Percentiles rank a stretch among this genome's conserved stretches.
These are phyloP conservation scores for Chelmon rostratus DNA, from an alignment of 2,797 vertebrate species.

Conservation along the genomic window DNA sequence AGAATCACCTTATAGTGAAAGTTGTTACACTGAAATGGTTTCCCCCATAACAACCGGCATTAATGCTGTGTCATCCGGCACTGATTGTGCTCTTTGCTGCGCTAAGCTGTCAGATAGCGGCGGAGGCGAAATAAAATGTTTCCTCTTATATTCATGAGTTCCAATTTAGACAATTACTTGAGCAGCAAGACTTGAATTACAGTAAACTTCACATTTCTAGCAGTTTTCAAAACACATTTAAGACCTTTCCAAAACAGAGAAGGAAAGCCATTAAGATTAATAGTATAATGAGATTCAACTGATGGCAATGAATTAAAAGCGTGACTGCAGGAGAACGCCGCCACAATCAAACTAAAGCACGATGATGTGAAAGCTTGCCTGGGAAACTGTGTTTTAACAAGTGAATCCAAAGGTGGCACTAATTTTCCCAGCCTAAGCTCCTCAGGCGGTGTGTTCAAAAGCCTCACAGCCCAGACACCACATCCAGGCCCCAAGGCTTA, in stretches of 20 bases:
- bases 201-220: slow-evolving; percentile 46
- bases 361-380: slow-evolving; percentile 21
- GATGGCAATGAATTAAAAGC: slow-evolving; percentile 54
- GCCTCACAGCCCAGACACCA: slow-evolving; percentile 46
- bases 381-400: slow-evolving; percentile 38
- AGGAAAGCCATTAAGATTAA: slow-evolving; percentile 57
- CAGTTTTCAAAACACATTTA: slow-evolving; percentile 55
- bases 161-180: slow-evolving; percentile 58
- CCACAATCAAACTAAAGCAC: slow-evolving; percentile 27
- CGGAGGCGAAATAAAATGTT: slow-evolving; percentile 55
- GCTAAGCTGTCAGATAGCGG: slow-evolving; percentile 59
- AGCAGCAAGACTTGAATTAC: slow-evolving; percentile 53
- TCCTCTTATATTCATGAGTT: slow-evolving; percentile 61
- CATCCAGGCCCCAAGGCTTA: slow-evolving; percentile 50
- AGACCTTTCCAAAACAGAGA: slow-evolving; percentile 43
- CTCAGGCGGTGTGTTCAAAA: slow-evolving; percentile 51
- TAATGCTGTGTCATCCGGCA: slow-evolving; percentile 52
- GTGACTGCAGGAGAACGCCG: slow-evolving; percentile 29
- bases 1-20: slow-evolving; percentile 63
- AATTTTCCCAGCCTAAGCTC: slow-evolving; percentile 40
- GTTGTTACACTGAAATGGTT: slow-evolving; percentile 47
- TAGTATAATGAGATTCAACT: slow-evolving; percentile 57
- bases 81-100: slow-evolving; percentile 60
- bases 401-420: slow-evolving; percentile 43
- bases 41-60: slow-evolving; percentile 35